Evolutionary conservation across 1,140 invertebrate genomes (phyloP).

Genomic region (Cryptotermes secundus): DNA sequence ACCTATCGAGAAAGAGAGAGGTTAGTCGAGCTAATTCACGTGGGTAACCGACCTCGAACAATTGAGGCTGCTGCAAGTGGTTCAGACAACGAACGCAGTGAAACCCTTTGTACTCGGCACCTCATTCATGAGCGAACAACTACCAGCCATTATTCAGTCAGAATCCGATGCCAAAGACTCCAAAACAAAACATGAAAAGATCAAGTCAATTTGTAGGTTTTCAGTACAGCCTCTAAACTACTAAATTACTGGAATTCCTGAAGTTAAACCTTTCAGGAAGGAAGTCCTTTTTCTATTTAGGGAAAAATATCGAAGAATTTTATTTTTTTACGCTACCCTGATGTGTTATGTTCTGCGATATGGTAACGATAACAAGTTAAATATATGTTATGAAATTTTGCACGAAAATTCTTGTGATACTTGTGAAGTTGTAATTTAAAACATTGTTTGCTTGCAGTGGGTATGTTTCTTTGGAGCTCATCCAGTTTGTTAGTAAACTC

Average conservation of each 20-base stretch:
- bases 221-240: background rate
- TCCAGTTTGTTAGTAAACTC: too few species aligned
- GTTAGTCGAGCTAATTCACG: background rate
- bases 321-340: too few species aligned
- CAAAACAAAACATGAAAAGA: constrained; percentile 11
- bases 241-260: background rate
- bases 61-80: constrained; percentile 7
- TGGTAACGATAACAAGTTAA: too few species aligned
- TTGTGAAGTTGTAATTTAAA: too few species aligned
- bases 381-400: too few species aligned
- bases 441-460: too few species aligned
- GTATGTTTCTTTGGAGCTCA: too few species aligned
- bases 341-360: too few species aligned
- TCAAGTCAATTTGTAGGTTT: constrained; percentile 18
- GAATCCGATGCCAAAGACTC: constrained; percentile 15
- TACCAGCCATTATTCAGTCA: background rate
- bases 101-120: background rate
- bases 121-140: constrained; percentile 16
- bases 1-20: background rate
- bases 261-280: background rate
- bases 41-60: constrained; percentile 17
- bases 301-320: too few species aligned
- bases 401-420: too few species aligned
- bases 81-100: constrained; percentile 10
- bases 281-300: too few species aligned